These are phyloP conservation scores for Pelvicachromis taeniatus DNA, from an alignment of 2,113 vertebrate species.

Conservation along the genomic window DNA sequence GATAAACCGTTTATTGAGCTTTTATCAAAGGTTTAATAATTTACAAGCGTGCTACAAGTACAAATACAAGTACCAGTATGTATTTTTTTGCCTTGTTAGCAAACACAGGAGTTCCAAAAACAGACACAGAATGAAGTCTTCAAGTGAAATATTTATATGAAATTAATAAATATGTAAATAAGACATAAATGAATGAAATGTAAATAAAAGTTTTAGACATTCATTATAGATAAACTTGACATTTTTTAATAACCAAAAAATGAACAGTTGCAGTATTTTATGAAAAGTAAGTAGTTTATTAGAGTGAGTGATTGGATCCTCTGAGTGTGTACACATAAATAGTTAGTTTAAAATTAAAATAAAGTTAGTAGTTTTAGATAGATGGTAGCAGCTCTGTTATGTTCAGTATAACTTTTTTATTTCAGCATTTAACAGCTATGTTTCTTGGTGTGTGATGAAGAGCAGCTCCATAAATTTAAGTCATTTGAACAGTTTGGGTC, in stretches of 20 bases:
- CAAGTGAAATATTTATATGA: neutral
- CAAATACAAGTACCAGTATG: neutral
- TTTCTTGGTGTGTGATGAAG: neutral
- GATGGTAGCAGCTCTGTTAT: neutral
- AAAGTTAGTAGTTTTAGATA: neutral
- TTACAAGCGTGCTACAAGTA: neutral
- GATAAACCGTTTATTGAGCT: neutral
- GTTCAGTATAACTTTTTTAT: neutral
- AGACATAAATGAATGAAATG: neutral
- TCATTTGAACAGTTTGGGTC: neutral
- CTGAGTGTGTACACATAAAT: neutral
- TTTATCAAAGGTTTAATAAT: neutral
- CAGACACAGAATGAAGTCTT: neutral
- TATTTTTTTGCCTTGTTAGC: neutral
- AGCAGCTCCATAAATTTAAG: neutral
- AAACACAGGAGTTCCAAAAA: neutral
- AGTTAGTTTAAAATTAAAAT: neutral
- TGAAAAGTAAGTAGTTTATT: neutral
- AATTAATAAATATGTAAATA: neutral
- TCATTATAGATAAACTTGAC: neutral
- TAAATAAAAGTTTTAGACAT: neutral
- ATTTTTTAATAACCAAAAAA: neutral
- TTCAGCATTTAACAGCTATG: neutral
- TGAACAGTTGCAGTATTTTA: neutral
- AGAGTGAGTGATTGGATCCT: neutral